Evolutionary conservation across 2,888 invertebrate genomes (phyloP).

Genomic region (Gortyna flavago): DNA sequence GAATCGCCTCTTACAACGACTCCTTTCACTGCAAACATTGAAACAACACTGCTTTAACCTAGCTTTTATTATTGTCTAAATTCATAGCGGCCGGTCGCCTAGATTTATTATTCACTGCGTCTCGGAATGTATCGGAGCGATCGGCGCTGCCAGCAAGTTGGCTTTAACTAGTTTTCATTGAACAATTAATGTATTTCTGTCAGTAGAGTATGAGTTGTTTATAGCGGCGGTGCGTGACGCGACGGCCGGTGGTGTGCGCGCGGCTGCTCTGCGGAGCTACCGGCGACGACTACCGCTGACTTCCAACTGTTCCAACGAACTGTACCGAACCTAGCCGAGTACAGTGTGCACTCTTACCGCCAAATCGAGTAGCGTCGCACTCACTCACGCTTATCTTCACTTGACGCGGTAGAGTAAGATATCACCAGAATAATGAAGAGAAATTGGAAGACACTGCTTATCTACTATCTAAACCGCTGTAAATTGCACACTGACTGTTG

Average conservation of each 20-base stretch:
- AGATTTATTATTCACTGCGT: conserved; percentile 71
- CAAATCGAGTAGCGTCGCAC: conserved; percentile 75
- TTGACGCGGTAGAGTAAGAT: conserved; percentile 68
- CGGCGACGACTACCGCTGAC: conserved; percentile 76
- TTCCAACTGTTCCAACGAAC: conserved; percentile 72
- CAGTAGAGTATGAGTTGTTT: conserved; percentile 81
- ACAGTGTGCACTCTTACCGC: conserved; percentile 72
- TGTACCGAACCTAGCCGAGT: conserved; percentile 77
- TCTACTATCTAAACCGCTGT: conserved; percentile 42
- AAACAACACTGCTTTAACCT: conserved; percentile 75
- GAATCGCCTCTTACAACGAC: conserved; percentile 75
- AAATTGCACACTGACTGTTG: conserved; percentile 35
- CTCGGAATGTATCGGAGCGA: conserved; percentile 41
- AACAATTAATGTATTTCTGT: conserved; percentile 77
- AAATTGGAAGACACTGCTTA: conserved; percentile 58
- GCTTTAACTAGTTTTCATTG: conserved; percentile 75
- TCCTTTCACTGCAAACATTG: conserved; percentile 86
- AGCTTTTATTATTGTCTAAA: conserved; percentile 78
- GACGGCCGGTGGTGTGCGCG: conserved; percentile 59
- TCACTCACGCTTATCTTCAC: conserved; percentile 70
- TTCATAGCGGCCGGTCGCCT: conserved; percentile 82
- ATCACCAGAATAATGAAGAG: conserved; percentile 56
- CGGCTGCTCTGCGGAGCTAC: conserved; percentile 71
- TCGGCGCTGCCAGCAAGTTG: conserved; percentile 43
- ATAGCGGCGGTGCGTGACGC: conserved; percentile 72